Evolutionary conservation across 2,888 invertebrate genomes (phyloP).

Genomic region (Mythimna loreyi): DNA sequence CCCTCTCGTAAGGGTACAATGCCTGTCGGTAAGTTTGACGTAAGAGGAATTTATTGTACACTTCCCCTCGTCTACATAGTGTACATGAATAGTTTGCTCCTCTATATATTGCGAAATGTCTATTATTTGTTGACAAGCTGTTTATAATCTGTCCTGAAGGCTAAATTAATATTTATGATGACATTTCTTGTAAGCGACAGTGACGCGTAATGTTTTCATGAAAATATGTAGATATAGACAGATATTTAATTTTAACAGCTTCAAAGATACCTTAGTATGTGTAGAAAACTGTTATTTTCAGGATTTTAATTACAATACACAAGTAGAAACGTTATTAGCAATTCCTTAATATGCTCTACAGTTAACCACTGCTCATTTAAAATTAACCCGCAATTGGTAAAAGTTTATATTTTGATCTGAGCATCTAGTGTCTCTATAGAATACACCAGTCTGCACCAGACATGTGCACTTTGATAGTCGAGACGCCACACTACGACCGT

Average conservation of each 20-base stretch:
- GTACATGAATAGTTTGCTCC: slow-evolving; percentile 27
- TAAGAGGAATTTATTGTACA: slow-evolving; percentile 47
- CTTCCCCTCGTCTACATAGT: slow-evolving; percentile 13
- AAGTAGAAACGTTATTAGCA: no score
- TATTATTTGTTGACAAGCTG: slow-evolving; percentile 37
- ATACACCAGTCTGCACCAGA: slow-evolving; percentile 8
- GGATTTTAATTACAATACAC: background rate
- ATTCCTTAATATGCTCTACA: background rate
- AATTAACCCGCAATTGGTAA: background rate
- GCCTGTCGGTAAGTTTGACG: slow-evolving; percentile 34
- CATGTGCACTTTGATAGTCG: slow-evolving; percentile 36
- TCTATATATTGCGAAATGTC: slow-evolving; percentile 10
- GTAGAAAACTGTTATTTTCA: background rate
- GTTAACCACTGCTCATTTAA: background rate
- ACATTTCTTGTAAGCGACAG: slow-evolving; percentile 30
- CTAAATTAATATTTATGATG: slow-evolving; percentile 46
- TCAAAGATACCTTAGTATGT: background rate
- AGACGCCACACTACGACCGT: slow-evolving; percentile 25
- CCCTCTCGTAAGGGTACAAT: slow-evolving; percentile 28
- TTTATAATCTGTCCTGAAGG: slow-evolving; percentile 11
- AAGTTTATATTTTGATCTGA: background rate
- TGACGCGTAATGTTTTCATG: slow-evolving; percentile 8
- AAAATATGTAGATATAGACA: slow-evolving; percentile 9
- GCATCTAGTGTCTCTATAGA: background rate
- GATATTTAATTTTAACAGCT: slow-evolving; percentile 2